Evolutionary conservation across 2,888 invertebrate genomes (phyloP).

Genomic region (Pseudococcus longispinus): DNA sequence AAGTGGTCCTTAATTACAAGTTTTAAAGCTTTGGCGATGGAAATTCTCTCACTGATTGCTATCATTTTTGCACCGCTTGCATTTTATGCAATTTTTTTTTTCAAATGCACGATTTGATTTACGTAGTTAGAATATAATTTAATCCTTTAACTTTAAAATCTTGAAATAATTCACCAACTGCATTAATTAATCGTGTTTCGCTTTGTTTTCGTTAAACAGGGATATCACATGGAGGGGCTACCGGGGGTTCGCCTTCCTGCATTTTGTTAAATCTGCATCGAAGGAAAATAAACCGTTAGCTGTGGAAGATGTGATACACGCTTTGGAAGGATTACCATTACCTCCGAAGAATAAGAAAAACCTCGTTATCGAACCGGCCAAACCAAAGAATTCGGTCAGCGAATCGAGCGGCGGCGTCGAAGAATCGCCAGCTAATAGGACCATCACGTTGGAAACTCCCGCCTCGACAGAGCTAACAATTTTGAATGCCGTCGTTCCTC

Average conservation of each 20-base stretch:
- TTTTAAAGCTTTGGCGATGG: neutral
- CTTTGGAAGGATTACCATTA: constrained; percentile 48
- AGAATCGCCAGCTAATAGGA: neutral
- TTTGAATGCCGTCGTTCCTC: neutral
- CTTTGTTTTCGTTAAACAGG: constrained; percentile 61
- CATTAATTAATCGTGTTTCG: neutral
- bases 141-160: neutral
- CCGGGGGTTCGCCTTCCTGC: constrained; percentile 74
- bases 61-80: constrained; percentile 42
- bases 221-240: constrained; percentile 73
- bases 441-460: neutral
- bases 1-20: neutral
- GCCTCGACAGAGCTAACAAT: neutral
- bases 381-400: constrained; percentile 23
- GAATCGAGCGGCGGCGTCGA: neutral
- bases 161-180: no score
- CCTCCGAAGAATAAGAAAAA: constrained; percentile 47
- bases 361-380: constrained; percentile 47
- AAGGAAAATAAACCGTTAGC: constrained; percentile 59
- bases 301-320: constrained; percentile 51
- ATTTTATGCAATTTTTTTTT: neutral
- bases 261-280: constrained; percentile 74
- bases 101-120: neutral
- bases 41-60: neutral
- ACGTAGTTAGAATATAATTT: neutral